Percentiles rank a stretch among this genome's conserved stretches.
Conservation (phyloP, 2,888 invertebrate genomes). For the Hyles lineata region DNA sequence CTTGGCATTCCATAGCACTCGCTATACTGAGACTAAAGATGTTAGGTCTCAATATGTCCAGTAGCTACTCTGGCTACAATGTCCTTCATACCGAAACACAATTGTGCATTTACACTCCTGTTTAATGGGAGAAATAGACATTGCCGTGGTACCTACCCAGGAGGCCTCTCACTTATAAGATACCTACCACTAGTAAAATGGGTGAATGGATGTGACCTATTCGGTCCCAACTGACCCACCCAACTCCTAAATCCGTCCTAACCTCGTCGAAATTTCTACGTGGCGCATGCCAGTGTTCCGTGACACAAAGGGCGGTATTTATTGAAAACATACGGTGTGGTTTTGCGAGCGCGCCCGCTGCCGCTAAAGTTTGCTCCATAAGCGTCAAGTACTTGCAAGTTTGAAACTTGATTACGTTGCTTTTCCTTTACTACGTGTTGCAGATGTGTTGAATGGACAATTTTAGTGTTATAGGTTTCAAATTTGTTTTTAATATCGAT, state of each 20-base stretch:
- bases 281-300: conserved; percentile 30
- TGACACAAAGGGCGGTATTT: conserved; percentile 47
- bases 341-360: conserved; percentile 35
- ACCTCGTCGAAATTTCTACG: conserved; percentile 11
- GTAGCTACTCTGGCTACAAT: too few species aligned
- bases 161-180: too few species aligned
- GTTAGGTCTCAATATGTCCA: too few species aligned
- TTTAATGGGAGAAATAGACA: too few species aligned
- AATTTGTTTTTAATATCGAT: not conserved
- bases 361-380: conserved; percentile 19
- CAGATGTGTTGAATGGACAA: not conserved
- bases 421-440: conserved; percentile 9
- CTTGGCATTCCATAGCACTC: too few species aligned
- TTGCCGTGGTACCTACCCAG: too few species aligned
- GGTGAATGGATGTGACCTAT: too few species aligned
- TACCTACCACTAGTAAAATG: too few species aligned
- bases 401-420: conserved; percentile 7
- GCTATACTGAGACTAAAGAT: too few species aligned
- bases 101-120: too few species aligned
- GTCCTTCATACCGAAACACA: too few species aligned
- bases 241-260: not conserved
- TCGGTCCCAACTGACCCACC: not conserved
- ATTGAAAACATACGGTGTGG: conserved; percentile 36
- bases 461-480: not conserved
- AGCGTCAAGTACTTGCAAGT: conserved; percentile 15